phyloP scores from a whole-genome alignment of 2,888 invertebrate genomes.

The Dusona sp. region DNA sequence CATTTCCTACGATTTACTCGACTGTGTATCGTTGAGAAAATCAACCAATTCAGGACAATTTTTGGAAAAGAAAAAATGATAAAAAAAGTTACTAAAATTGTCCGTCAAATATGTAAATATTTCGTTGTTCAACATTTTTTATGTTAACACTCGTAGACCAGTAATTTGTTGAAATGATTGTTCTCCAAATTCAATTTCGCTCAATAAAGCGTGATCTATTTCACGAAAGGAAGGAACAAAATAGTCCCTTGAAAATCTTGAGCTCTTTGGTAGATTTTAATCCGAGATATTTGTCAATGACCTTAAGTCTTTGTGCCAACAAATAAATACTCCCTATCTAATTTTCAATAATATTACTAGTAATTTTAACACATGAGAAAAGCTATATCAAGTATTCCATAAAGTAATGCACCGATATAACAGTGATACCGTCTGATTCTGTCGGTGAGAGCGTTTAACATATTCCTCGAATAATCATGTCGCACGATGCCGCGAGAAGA shows the following conservation, averaged over 20 bases:
- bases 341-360: background rate
- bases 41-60: background rate
- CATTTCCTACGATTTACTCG: background rate
- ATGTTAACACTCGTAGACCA: background rate
- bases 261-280: background rate
- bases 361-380: background rate
- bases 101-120: background rate
- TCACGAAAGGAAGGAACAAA: background rate
- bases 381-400: background rate
- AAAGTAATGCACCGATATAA: background rate
- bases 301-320: background rate
- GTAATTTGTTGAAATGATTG: background rate
- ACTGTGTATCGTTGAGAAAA: background rate
- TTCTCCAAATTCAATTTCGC: background rate
- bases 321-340: conserved; percentile 2
- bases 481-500: background rate
- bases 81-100: background rate
- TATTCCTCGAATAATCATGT: background rate
- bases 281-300: background rate
- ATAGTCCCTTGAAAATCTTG: conserved; percentile 1
- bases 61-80: background rate
- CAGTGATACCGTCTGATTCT: background rate
- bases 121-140: background rate
- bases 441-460: background rate
- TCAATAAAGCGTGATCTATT: background rate